phyloP scores from a whole-genome alignment of 2,888 invertebrate species.

The Drosophila niveifrons region DNA sequence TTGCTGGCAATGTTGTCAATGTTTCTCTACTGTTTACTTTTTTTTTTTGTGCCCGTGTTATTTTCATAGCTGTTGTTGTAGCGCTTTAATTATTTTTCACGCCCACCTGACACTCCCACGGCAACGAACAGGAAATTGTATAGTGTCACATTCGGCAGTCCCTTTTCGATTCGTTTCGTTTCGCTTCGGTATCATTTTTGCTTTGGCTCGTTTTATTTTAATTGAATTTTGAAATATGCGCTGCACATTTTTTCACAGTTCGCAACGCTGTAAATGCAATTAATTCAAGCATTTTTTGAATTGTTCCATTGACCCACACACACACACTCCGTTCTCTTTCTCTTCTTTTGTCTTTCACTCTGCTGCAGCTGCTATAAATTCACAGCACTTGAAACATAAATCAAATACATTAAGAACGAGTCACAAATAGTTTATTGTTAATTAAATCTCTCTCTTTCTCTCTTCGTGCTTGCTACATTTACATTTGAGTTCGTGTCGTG shows the following conservation, averaged over 20 bases:
- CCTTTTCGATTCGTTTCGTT: conserved; percentile 3
- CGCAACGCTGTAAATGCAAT: conserved; percentile 67
- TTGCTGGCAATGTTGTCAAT: conserved; percentile 53
- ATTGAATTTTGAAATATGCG: conserved; percentile 80
- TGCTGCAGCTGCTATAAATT: conserved; percentile 63
- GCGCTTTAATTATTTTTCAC: conserved; percentile 75
- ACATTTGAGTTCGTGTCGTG: conserved; percentile 6
- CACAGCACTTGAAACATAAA: conserved; percentile 61
- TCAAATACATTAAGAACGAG: conserved; percentile 60
- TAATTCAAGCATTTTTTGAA: conserved; percentile 74
- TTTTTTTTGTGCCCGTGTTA: not conserved
- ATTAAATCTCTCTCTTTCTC: conserved; percentile 53
- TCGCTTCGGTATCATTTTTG: conserved; percentile 1
- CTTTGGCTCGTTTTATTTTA: conserved; percentile 68
- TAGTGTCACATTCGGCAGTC: conserved; percentile 59
- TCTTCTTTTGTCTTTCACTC: not conserved
- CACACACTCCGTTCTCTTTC: not conserved
- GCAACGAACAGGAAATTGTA: conserved; percentile 67
- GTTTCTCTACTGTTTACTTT: conserved; percentile 30
- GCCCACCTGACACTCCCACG: conserved; percentile 74
- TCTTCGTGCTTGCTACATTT: conserved; percentile 2
- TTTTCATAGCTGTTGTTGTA: conserved; percentile 31
- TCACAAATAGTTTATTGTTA: conserved; percentile 56
- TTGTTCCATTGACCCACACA: conserved; percentile 54
- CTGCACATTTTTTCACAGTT: conserved; percentile 42